Percentiles rank a stretch among this genome's conserved stretches.
phyloP scores from a whole-genome alignment of 2,797 vertebrate species.

The Rhinophrynus dorsalis region DNA sequence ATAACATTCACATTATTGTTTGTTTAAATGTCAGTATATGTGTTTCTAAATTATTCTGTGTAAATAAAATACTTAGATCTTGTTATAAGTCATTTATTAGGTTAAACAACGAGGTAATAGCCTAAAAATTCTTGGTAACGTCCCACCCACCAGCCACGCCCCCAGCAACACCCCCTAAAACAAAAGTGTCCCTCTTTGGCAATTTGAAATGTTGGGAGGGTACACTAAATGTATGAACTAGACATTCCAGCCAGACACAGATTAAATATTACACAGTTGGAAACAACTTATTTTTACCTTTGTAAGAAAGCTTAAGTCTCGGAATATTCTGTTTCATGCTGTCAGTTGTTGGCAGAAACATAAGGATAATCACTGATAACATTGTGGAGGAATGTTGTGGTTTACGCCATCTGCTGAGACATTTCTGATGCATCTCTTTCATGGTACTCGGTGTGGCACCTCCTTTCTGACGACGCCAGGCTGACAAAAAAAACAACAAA shows the following conservation, averaged over 20 bases:
- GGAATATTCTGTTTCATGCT: constrained; percentile 86
- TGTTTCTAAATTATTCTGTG: too few relatives aligned
- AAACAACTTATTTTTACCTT: constrained; percentile 82
- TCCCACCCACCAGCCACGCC: too few relatives aligned
- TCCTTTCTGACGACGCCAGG: constrained; percentile 3
- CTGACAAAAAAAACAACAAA: constrained; percentile 9
- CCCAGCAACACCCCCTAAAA: too few relatives aligned
- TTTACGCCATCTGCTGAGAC: constrained; percentile 59
- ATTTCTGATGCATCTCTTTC: constrained; percentile 36
- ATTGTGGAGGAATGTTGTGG: constrained; percentile 61
- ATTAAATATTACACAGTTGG: constrained; percentile 8
- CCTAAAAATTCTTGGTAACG: too few relatives aligned
- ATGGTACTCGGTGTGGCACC: constrained; percentile 35
- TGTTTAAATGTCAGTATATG: too few relatives aligned
- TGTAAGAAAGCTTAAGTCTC: constrained; percentile 87
- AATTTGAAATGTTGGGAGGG: too few relatives aligned
- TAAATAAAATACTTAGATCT: too few relatives aligned
- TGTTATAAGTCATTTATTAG: too few relatives aligned
- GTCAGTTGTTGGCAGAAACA: constrained; percentile 72
- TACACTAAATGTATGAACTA: constrained; percentile 44
- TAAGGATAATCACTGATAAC: constrained; percentile 70
- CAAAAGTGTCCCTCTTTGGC: too few relatives aligned
- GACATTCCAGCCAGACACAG: constrained; percentile 17
- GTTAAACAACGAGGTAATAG: too few relatives aligned
- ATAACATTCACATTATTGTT: too few relatives aligned